Base-by-base conservation (phyloP, 2,113 vertebrate species). In the Myotis davidii region DNA sequence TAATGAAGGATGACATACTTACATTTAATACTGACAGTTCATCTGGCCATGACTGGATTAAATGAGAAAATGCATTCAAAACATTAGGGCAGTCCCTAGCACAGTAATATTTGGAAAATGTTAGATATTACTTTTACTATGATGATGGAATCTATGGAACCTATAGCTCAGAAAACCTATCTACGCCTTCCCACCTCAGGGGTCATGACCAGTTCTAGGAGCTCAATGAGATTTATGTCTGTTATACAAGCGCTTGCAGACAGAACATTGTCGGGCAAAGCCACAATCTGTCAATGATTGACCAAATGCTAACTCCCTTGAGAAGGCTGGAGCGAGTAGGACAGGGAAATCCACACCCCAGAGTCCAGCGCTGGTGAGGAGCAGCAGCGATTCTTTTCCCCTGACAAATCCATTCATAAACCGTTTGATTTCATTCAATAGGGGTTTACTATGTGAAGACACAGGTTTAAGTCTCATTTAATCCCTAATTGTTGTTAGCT, bases 1-100 rank as follows among this genome's bases (percentile, higher is more conserved):
- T 89, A 72, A 85, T 27, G 17, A 85, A 91, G 73, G 42, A 11
- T 25, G 56, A 23, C 17, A 18, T 5, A 48, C 25, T 90, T 73
- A 78, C 3, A 70, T 69, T 94, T 65, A 91, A 85, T n/a, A 37
- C 32, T 87, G 42, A 82, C 23, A 54, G 20, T 59, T 89, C 81
- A 25, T 73, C 29, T 74, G n/a, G 64, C 72, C n/a, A 32, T 74
- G 90, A n/a, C 17, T 83, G 34, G 21, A 69, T 95, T 92, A 87
- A 90, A 72, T 20, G 20, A 90, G 70, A 92, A 94, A 87, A 52
- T 86, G 9, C 45, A 45, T 79, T 87, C 74, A 79, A 78, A 88
- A 37, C 16, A 69, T 70, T 52, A 82, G 54, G 45, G 48, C 2
- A 50, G 45, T 70, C 21, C 2, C 25, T 90, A 59, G 37, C 4